Evolutionary conservation across 2,888 invertebrate species (phyloP), one percentile per base, ranked within the genome.

Genomic region (Leptarthrus brevirostris): DNA sequence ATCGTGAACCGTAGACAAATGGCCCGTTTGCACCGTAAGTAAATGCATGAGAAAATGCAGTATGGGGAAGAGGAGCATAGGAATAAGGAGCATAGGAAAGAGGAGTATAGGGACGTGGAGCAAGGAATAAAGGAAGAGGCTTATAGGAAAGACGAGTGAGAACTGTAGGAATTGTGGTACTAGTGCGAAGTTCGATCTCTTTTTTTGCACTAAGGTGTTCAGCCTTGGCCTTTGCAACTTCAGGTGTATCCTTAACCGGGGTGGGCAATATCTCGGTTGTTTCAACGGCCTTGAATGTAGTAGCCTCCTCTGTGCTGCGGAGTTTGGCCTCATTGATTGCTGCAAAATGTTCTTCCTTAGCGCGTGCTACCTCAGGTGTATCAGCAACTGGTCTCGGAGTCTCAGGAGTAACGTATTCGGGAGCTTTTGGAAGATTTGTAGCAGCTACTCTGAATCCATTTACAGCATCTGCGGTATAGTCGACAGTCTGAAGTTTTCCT

Each of bases 371-470:
- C 80, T 87, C 87, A 10, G 86, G 84, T 0, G 86, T 86, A 76
- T 87, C 87, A 77, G 80, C 80, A 30, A 83, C 81, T 56, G 80
- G 81, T 72, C 75, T 80, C 53, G 80, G 81, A 3, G 71, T 54
- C 20, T 47, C 30, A 44, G 18, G 30, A 10, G 14, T 20, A 6
- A 12, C 34, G 6, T 53, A 72, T 3, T 66, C 24, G 26, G 77
- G 73, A 18, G 77, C 76, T 36, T 74, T 76, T 40, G 88, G 88
- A 49, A 88, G 80, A 80, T 88, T 88, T 22, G 87, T 87, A 53
- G 87, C 88, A 14, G 87, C 87, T 10, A 87, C 85, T 40, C 88
- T 86, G 83, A 88, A 89, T 47, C 88, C 88, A 77, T 85, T 82
- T 22, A 85, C 78, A 58, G 83, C 81, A 79, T 88, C 88, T 64